phyloP scores from a whole-genome alignment of 2,113 vertebrate genomes.

The Oryzias curvinotus region DNA sequence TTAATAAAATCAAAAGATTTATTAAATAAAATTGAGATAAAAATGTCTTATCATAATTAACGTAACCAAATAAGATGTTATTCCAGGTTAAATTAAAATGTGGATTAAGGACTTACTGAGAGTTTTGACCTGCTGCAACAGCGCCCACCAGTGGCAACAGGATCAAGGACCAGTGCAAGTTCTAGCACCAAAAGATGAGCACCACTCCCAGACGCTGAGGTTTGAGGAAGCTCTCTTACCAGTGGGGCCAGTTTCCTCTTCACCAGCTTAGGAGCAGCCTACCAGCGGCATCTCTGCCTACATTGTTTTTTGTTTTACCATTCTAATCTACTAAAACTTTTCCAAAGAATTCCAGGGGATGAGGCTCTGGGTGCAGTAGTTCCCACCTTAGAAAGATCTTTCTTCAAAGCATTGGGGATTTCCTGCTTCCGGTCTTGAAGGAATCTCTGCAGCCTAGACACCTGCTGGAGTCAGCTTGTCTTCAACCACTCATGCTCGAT shows the following conservation, averaged over 20 bases:
- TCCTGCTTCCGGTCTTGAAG: conserved; percentile 74
- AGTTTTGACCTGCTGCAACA: conserved; percentile 87
- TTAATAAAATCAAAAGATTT: too few relatives aligned
- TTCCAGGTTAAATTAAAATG: too few relatives aligned
- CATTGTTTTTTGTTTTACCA: too few relatives aligned
- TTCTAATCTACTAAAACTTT: neutral
- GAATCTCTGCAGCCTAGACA: conserved; percentile 78
- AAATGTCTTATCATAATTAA: too few relatives aligned
- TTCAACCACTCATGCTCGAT: too few relatives aligned
- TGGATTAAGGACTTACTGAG: too few relatives aligned
- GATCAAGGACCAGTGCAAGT: conserved; percentile 85
- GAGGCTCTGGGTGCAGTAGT: neutral
- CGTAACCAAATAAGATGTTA: too few relatives aligned
- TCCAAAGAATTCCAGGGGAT: too few relatives aligned
- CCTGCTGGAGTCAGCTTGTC: conserved; percentile 75
- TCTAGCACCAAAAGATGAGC: conserved; percentile 92
- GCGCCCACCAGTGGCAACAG: conserved; percentile 87
- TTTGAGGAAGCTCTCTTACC: conserved; percentile 72
- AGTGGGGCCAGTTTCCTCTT: conserved; percentile 78
- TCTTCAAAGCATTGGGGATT: conserved; percentile 69
- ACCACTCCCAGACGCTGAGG: conserved; percentile 87
- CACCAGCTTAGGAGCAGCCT: conserved; percentile 77
- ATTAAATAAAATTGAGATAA: too few relatives aligned
- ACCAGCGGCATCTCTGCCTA: conserved; percentile 77
- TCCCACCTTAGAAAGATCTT: conserved; percentile 82